Evolutionary conservation across 2,113 vertebrate genomes (phyloP).

Genomic region (Scytalopus superciliaris): DNA sequence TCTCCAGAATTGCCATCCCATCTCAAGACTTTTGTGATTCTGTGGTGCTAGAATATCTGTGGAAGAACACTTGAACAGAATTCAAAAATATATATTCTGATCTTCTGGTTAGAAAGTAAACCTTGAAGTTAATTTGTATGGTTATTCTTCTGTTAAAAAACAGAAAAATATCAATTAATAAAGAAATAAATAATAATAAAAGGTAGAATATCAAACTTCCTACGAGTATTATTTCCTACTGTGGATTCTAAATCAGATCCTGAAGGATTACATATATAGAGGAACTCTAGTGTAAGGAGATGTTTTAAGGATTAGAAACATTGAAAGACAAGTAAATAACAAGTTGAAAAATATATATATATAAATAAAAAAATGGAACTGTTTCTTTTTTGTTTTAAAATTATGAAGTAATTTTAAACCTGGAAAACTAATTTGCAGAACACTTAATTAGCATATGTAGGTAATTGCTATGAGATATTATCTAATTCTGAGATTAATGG

Average conservation of each 20-base stretch:
- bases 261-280: not conserved
- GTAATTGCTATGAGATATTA: constrained; percentile 7
- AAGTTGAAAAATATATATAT: not conserved
- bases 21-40: not conserved
- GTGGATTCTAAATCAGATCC: not conserved
- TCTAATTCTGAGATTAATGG: constrained; percentile 3
- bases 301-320: not conserved
- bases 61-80: not conserved
- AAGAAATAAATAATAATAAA: not conserved
- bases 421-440: not conserved
- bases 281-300: not conserved
- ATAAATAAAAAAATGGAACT: not conserved
- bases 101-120: not conserved
- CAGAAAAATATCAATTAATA: not conserved
- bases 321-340: not conserved
- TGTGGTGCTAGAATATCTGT: not conserved
- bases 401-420: not conserved
- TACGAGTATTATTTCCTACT: not conserved
- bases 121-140: not conserved
- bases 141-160: not conserved
- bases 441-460: not conserved
- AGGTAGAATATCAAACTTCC: not conserved
- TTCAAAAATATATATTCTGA: not conserved
- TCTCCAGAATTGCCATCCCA: not conserved
- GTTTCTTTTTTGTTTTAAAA: not conserved